Percentiles rank a stretch among this genome's conserved stretches.
phyloP scores from a whole-genome alignment of 2,797 vertebrate genomes.

The Forpus xanthops region DNA sequence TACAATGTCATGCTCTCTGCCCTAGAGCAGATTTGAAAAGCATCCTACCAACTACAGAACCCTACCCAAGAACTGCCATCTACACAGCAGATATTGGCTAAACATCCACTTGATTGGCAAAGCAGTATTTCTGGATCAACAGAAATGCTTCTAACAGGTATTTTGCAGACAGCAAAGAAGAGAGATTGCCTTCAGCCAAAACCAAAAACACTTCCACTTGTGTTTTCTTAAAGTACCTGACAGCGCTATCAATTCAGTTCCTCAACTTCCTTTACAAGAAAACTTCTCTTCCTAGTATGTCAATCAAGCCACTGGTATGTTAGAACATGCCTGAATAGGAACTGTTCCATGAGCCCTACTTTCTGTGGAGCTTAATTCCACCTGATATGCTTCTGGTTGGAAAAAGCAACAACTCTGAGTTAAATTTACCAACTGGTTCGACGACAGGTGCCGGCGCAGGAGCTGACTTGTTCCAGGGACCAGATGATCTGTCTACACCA shows the following conservation, averaged over 20 bases:
- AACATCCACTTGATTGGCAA: not conserved
- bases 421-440: constrained; percentile 75
- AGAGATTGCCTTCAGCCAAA: not conserved
- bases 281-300: not conserved
- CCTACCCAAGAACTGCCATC: not conserved
- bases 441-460: constrained; percentile 75
- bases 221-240: not conserved
- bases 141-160: not conserved
- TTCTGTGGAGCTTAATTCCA: not conserved
- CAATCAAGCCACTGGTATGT: not conserved
- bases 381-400: fast-evolving
- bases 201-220: not conserved
- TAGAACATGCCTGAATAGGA: not conserved
- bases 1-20: not conserved
- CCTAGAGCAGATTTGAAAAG: not conserved
- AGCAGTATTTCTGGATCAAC: not conserved
- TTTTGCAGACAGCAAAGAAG: not conserved
- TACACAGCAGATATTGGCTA: not conserved
- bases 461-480: constrained; percentile 95
- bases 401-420: not conserved
- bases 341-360: not conserved
- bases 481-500: constrained; percentile 85
- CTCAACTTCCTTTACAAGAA: not conserved
- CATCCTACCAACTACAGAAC: fast-evolving
- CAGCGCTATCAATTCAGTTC: not conserved